A percentile compares a stretch with the other conserved stretches of the same genome.
Evolutionary conservation across 2,113 vertebrate genomes (phyloP).

Genomic region (Protomyctophum bolini): DNA sequence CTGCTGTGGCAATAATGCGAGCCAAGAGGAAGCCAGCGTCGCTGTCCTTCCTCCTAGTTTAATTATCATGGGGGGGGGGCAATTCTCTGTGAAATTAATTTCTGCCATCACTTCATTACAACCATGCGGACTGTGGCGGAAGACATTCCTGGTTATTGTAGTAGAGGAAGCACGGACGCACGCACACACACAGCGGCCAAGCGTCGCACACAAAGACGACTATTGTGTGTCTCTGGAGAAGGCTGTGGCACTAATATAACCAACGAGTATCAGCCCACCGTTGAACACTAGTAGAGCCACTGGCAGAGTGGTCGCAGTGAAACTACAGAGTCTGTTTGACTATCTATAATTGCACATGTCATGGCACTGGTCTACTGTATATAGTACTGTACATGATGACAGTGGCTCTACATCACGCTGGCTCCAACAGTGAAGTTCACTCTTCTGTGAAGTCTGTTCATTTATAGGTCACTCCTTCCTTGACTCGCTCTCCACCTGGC

Average conservation of each 20-base stretch:
- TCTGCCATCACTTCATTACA: conserved; percentile 42
- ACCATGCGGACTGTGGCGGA: conserved; percentile 16
- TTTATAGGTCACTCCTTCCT: too few relatives aligned
- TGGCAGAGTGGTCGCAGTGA: conserved; percentile 30
- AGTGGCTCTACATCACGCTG: too few relatives aligned
- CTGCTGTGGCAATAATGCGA: neutral
- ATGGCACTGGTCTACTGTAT: too few relatives aligned
- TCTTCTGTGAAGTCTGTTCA: too few relatives aligned
- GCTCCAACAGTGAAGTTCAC: too few relatives aligned
- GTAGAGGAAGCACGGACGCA: conserved; percentile 26
- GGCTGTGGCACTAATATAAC: conserved; percentile 60
- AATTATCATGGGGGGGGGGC: neutral
- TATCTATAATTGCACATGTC: neutral
- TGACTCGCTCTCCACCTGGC: too few relatives aligned
- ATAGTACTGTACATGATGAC: too few relatives aligned
- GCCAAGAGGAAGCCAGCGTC: conserved; percentile 43
- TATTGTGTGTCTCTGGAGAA: conserved; percentile 60
- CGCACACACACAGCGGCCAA: conserved; percentile 11
- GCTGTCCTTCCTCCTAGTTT: neutral
- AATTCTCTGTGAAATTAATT: conserved; percentile 26
- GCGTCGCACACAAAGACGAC: conserved; percentile 59
- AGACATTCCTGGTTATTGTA: conserved; percentile 39
- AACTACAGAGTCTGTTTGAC: conserved; percentile 6
- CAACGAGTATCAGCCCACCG: conserved; percentile 61
- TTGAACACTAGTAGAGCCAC: conserved; percentile 42